phyloP scores from a whole-genome alignment of 2,113 vertebrate species.

The Rhizomys pruinosus region DNA sequence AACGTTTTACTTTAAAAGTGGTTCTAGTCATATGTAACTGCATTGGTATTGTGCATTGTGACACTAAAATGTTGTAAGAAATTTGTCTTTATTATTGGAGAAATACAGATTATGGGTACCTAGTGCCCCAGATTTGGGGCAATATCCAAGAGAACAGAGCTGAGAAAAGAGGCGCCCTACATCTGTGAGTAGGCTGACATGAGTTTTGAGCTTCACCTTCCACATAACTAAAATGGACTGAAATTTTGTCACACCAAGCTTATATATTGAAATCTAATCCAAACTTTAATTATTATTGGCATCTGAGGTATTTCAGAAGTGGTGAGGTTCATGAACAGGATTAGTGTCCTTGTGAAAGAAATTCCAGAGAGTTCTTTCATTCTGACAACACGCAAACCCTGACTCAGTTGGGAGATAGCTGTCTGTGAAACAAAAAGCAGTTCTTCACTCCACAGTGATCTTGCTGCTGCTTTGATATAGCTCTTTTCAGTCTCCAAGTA shows the following conservation, averaged over 20 bases:
- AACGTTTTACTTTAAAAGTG: neutral
- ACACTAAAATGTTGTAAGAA: neutral
- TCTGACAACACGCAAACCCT: neutral
- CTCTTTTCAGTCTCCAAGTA: neutral
- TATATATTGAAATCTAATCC: neutral
- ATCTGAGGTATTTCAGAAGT: neutral
- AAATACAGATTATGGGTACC: neutral
- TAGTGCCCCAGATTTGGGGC: fast-evolving
- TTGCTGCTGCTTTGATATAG: neutral
- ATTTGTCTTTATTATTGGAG: neutral
- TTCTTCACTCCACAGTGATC: neutral
- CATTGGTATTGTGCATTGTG: no score
- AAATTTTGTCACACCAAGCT: neutral
- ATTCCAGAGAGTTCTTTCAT: neutral
- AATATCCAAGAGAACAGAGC: neutral
- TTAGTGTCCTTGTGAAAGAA: neutral
- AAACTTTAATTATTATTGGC: neutral
- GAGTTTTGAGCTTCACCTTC: neutral
- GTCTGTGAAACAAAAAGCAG: neutral
- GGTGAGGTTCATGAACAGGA: neutral
- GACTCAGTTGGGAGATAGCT: neutral
- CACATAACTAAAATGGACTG: neutral
- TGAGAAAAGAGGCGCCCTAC: neutral
- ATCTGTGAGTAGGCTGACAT: neutral
- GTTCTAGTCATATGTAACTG: neutral